These are phyloP conservation scores for Drosophila littoralis DNA, from an alignment of 1,140 invertebrate species.

Conservation along the genomic window DNA sequence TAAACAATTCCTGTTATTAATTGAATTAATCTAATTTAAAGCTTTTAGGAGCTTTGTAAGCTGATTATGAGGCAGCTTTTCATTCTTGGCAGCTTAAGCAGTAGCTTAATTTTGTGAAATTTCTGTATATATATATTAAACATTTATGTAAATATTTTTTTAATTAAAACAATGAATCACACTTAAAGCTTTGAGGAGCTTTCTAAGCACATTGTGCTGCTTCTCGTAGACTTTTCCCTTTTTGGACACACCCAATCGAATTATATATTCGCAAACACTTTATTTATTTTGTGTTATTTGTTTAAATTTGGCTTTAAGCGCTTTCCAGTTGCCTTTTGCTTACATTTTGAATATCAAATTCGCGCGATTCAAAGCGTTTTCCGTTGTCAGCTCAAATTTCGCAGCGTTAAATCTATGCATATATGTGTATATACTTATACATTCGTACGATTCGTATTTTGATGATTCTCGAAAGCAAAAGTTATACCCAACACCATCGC, in stretches of 20 bases:
- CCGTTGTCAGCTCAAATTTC: constrained; percentile 8
- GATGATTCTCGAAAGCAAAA: constrained; percentile 67
- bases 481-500: constrained; percentile 33
- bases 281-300: background rate
- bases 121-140: too few species aligned
- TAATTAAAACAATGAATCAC: too few species aligned
- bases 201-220: background rate
- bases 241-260: background rate
- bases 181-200: background rate
- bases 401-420: background rate
- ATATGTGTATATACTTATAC: constrained; percentile 16
- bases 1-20: too few species aligned
- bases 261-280: background rate
- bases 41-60: too few species aligned
- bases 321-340: constrained; percentile 10
- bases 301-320: constrained; percentile 4
- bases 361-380: background rate
- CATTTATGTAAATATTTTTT: too few species aligned
- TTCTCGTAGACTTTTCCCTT: too few species aligned
- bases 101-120: too few species aligned
- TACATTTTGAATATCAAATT: constrained; percentile 14
- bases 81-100: too few species aligned
- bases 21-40: too few species aligned
- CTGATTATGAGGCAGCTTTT: too few species aligned
- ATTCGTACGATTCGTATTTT: constrained; percentile 38